Percentiles rank a stretch among this genome's conserved stretches.
These are phyloP conservation scores for Bellardia bayeri DNA, from an alignment of 2,888 invertebrate genomes.

Conservation along the genomic window DNA sequence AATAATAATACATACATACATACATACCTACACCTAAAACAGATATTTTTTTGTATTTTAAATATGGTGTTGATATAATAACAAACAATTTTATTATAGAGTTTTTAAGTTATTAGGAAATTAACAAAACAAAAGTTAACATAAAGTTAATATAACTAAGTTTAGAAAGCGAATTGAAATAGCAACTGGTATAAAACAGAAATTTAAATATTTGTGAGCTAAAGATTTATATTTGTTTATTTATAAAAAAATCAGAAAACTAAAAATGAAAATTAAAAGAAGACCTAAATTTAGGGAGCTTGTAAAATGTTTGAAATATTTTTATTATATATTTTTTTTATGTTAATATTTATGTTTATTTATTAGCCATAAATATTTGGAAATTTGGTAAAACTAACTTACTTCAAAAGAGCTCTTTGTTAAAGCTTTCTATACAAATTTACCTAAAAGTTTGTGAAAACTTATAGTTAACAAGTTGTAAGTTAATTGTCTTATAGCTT, in stretches of 20 bases:
- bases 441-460: background rate
- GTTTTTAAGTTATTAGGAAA: constrained; percentile 18
- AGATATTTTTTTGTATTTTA: constrained; percentile 21
- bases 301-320: constrained; percentile 11
- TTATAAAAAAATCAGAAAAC: background rate
- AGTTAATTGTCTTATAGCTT: constrained; percentile 44
- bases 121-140: constrained; percentile 24
- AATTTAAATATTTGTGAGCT: constrained; percentile 13
- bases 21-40: background rate
- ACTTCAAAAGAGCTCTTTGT: background rate
- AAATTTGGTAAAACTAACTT: background rate
- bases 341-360: constrained; percentile 53
- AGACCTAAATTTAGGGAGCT: background rate
- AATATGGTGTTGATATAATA: constrained; percentile 47
- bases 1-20: background rate
- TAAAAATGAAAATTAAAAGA: background rate
- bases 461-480: background rate
- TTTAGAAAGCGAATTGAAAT: too few species aligned
- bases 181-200: background rate
- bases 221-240: background rate
- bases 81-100: constrained; percentile 19
- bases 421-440: background rate
- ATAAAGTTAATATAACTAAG: background rate
- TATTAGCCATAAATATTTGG: constrained; percentile 54
- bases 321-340: constrained; percentile 4